Evolutionary conservation across 2,888 invertebrate genomes (phyloP), one percentile per base, ranked within the genome.

Genomic region (Drosophila kanekoi): DNA sequence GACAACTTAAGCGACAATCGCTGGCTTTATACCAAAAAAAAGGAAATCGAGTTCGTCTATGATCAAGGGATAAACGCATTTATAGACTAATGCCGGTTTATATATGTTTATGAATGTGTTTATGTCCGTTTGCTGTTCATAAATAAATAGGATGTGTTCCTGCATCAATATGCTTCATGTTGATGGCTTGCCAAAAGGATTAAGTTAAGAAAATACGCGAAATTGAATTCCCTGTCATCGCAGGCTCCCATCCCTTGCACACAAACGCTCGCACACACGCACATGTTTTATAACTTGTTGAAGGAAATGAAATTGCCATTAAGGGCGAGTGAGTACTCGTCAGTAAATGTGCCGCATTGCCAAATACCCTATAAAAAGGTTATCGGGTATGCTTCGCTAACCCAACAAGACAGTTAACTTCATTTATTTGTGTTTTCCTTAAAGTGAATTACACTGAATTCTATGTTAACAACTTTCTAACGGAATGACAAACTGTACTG

Each of bases 281-380:
- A 49, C 45, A 60, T 75, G 61, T 54, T 67, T 81, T 75, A 70
- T 76, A 72, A 67, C 63, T 79, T 77, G 75, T 66, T 63, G 49
- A 68, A 70, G 58, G 73, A 87, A 81, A 81, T 73, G 67, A 79
- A 81, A 81, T 83, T 78, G 75, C 68, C 75, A 72, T 87, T 87
- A 79, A 77, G 48, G 47, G 51, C 62, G 44, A 67, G 43, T 73
- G 37, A 47, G 51, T 20, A 28, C 41, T 56, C 56, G 58, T 66
- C 37, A 35, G 32, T 41, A 23, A 38, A 16, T n/a, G 8, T 13
- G 16, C 1, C 13, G 11, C 23, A 9, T 43, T 38, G 13, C n/a
- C 10, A 35, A 43, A 75, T 72, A 72, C 67, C 74, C 74, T 67
- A 40, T 49, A 56, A 54, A n/a, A n/a, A n/a, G n/a, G n/a, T n/a